Evolutionary conservation across 2,888 invertebrate genomes (phyloP).

Genomic region (Epicampocera succincta): DNA sequence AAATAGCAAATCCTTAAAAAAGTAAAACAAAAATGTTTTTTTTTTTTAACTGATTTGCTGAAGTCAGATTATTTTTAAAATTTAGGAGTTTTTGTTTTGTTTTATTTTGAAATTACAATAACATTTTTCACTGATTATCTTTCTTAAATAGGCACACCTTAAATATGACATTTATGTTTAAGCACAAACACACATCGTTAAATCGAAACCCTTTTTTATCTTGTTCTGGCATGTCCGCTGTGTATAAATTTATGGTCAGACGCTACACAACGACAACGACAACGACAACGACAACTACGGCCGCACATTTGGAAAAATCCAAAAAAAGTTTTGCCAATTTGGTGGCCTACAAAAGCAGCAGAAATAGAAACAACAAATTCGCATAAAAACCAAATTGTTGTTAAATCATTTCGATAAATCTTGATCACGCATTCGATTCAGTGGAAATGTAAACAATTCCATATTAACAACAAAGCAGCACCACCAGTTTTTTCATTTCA

Average conservation of each 20-base stretch:
- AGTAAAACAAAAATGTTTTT: conserved; percentile 10
- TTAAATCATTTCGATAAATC: conserved; percentile 66
- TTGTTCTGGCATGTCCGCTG: conserved; percentile 40
- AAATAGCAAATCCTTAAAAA: conserved; percentile 29
- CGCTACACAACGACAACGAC: too few relatives aligned
- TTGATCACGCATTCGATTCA: conserved; percentile 68
- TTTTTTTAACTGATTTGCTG: conserved; percentile 29
- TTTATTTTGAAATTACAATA: conserved; percentile 1
- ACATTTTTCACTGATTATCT: conserved; percentile 46
- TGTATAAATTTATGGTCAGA: conserved; percentile 55
- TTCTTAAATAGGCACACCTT: conserved; percentile 54
- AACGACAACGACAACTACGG: conserved; percentile 30
- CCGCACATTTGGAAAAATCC: conserved; percentile 48
- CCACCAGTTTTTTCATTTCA: conserved; percentile 6
- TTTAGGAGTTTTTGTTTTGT: conserved; percentile 2
- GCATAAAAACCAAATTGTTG: conserved; percentile 55
- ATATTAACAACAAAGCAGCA: conserved; percentile 46
- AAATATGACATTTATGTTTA: conserved; percentile 47
- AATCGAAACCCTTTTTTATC: conserved; percentile 46
- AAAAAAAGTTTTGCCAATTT: conserved; percentile 59
- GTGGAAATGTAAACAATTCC: conserved; percentile 67
- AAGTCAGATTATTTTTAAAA: background rate
- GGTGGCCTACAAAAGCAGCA: conserved; percentile 57
- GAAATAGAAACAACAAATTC: conserved; percentile 37
- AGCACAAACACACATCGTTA: background rate